Evolutionary conservation across 1,140 invertebrate genomes (phyloP), one percentile per base, ranked within the genome.

Genomic region (Halotydeus destructor): DNA sequence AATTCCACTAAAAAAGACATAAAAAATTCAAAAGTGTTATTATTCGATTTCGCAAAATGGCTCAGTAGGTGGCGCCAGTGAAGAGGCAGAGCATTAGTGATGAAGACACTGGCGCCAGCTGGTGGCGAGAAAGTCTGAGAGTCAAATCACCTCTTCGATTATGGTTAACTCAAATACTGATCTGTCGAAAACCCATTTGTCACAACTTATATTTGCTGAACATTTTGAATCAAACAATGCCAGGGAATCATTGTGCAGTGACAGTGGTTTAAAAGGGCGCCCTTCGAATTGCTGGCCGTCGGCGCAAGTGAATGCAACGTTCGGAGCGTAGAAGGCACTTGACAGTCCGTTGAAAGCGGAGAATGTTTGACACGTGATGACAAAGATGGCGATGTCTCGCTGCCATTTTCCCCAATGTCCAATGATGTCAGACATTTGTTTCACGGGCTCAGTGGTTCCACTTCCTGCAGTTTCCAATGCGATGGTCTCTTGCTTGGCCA

Each of bases 1-100:
- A 58, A 52, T 76, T 54, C 67, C 74, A 85, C 62, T 80, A 24
- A 19, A 24, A 18, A 2, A 25, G n/a, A 27, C 3, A 30, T 30
- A 9, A 9, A 30, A 30, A 30, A 30, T 30, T 30, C 14, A 9
- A 14, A 30, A 30, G n/a, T 30, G 28, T 9, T 9, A 30, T 9
- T 9, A 14, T 30, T 30, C 14, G 28, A 9, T 9, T 9, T 12
- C 19, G 19, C 5, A 4, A 16, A 12, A 33, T 5, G 4, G 19
- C 4, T 16, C 19, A 16, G 31, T 33, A 12, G 5, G 8, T 37
- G 26, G 26, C n/a, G 3, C 22, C 22, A 35, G 9, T 30, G n/a
- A 30, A 30, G 9, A 30, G 28, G n/a, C n/a, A n/a, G n/a, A n/a
- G n/a, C n/a, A n/a, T n/a, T n/a, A n/a, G n/a, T n/a, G n/a, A n/a